Base-by-base conservation (phyloP, 2,888 invertebrate genomes). In the Himalopsyche tibetana region DNA sequence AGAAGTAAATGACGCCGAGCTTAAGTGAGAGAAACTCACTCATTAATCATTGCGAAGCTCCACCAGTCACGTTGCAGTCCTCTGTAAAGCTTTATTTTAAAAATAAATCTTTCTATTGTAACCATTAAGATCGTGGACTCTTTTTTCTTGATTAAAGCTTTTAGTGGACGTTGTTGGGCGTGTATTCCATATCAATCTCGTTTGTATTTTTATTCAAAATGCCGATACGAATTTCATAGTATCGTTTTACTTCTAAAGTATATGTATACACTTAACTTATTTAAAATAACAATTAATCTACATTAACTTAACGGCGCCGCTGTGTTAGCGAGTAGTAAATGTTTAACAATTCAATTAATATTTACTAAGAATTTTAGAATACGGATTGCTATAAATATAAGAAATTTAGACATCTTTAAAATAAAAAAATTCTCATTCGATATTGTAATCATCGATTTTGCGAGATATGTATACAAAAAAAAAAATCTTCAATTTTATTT, bases 61-160 rank as follows among this genome's bases (percentile, higher is more conserved):
- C 74, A 15, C 36, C 36, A 74, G 74, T 36, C 74, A 74, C 74
- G 74, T 74, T 74, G 74, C 74, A 38, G 74, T 74, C 74, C 74
- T 74, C 36, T 36, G 74, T 74, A 38, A 74, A 74, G 74, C 74
- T 74, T 74, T 74, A 74, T 74, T 74, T 74, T 74, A 36, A 74
- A 74, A 74, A 74, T 74, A 74, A 74, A 74, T 74, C 74, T 69
- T 69, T 74, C 74, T 74, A 74, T 74, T 74, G 74, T 74, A 38
- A 36, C 74, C 74, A 74, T 74, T 74, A 74, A 74, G 38, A 36
- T 74, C 74, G 74, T 74, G 74, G 74, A 74, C 74, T 74, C 63
- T 63, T 63, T 74, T 74, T 74, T 74, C 69, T 74, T 74, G 74
- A 74, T 74, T 74, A 36, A 38, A 74, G 74, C 74, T 74, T 74